Conservation (phyloP, 1,140 invertebrate species). For the Aphelinus certus region DNA sequence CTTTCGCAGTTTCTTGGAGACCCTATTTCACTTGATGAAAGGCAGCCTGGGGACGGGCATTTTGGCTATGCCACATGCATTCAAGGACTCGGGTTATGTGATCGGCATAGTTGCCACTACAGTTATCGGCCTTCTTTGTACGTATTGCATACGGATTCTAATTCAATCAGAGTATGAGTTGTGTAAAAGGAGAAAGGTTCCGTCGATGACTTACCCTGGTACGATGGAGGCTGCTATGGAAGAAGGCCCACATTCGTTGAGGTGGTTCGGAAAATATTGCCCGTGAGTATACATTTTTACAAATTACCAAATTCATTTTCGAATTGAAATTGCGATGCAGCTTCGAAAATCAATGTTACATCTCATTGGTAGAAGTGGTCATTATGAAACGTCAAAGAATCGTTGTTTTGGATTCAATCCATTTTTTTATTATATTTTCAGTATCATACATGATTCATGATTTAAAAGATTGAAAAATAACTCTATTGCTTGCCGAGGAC, state of each 20-base stretch:
- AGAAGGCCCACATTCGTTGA: slow-evolving; percentile 74
- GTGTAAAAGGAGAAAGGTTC: slow-evolving; percentile 73
- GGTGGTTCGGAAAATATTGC: slow-evolving; percentile 69
- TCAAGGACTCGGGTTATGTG: slow-evolving; percentile 78
- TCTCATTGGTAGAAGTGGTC: too few relatives aligned
- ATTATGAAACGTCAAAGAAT: too few relatives aligned
- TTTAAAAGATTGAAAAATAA: too few relatives aligned
- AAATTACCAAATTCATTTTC: too few relatives aligned
- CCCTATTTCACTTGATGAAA: slow-evolving; percentile 82
- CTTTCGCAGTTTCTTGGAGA: slow-evolving; percentile 64
- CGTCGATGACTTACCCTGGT: slow-evolving; percentile 76
- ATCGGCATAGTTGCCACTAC: slow-evolving; percentile 75
- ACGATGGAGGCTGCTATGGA: slow-evolving; percentile 75
- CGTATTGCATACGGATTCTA: slow-evolving; percentile 83
- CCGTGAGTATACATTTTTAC: slow-evolving; percentile 63
- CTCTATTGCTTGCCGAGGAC: too few relatives aligned
- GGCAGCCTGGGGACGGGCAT: slow-evolving; percentile 90
- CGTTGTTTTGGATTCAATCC: too few relatives aligned
- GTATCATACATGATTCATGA: too few relatives aligned
- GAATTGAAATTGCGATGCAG: too few relatives aligned
- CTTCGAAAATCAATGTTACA: too few relatives aligned
- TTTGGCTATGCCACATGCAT: slow-evolving; percentile 86
- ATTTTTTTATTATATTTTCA: too few relatives aligned
- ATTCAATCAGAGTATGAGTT: slow-evolving; percentile 75
- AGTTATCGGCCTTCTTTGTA: slow-evolving; percentile 78